These are phyloP conservation scores for Sturmia bella DNA, from an alignment of 2,888 invertebrate species.

Conservation along the genomic window DNA sequence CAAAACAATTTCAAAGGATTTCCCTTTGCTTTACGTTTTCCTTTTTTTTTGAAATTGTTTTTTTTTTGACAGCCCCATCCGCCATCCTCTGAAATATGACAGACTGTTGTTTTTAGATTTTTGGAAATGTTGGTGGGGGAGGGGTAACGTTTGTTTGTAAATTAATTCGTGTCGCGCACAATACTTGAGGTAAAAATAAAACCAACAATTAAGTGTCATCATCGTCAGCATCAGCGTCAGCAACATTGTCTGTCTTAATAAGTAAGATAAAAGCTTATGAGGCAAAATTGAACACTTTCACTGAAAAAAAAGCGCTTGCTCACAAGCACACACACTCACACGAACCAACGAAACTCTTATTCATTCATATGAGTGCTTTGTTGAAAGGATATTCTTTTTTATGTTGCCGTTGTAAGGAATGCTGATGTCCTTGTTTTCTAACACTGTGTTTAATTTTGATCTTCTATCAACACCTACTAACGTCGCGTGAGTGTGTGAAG, in stretches of 20 bases:
- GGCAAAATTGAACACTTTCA: conserved; percentile 58
- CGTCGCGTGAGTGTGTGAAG: conserved; percentile 26
- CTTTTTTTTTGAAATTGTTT: conserved; percentile 60
- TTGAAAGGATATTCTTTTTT: conserved; percentile 68
- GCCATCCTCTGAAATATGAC: conserved; percentile 6
- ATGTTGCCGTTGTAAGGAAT: conserved; percentile 22
- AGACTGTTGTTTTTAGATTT: conserved; percentile 20
- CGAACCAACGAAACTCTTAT: neutral
- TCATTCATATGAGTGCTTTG: conserved; percentile 66
- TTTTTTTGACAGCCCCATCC: conserved; percentile 19
- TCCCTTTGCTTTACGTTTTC: conserved; percentile 24
- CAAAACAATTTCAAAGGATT: conserved; percentile 71
- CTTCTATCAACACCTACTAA: conserved; percentile 45
- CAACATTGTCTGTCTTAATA: conserved; percentile 12
- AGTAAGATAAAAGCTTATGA: conserved; percentile 49
- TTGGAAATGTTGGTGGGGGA: conserved; percentile 11
- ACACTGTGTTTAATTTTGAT: conserved; percentile 57
- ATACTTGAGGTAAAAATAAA: conserved; percentile 76
- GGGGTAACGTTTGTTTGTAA: conserved; percentile 25
- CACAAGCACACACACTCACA: conserved; percentile 14
- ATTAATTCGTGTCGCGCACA: conserved; percentile 64
- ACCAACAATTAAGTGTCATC: conserved; percentile 57
- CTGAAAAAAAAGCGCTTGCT: conserved; percentile 37
- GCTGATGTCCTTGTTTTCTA: conserved; percentile 61
- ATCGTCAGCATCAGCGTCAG: conserved; percentile 13